Evolutionary conservation across 2,888 invertebrate species (phyloP).

Genomic region (Acheta domesticus): DNA sequence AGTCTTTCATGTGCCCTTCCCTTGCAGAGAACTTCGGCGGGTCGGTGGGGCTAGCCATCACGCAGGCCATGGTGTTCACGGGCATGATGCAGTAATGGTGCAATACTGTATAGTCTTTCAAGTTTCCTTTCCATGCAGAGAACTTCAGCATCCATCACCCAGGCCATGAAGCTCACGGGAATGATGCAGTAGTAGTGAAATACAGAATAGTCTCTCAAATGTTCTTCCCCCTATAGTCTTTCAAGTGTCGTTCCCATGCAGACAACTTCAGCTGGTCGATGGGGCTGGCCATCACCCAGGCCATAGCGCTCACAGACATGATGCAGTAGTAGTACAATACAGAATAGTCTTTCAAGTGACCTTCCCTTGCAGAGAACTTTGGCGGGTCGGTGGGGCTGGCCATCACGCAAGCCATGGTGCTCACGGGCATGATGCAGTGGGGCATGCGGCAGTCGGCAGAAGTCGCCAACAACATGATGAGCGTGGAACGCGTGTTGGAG

Average conservation of each 20-base stretch:
- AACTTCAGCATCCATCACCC: too few species aligned
- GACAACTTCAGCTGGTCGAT: slow-evolving; percentile 47
- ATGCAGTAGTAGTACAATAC: too few species aligned
- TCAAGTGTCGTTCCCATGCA: neutral
- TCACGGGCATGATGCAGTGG: slow-evolving; percentile 75
- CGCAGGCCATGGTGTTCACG: too few species aligned
- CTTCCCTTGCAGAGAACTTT: slow-evolving; percentile 44
- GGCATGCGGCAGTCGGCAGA: slow-evolving; percentile 55
- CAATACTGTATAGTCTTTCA: too few species aligned
- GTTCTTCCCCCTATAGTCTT: neutral
- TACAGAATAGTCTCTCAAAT: too few species aligned
- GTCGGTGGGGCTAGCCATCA: too few species aligned
- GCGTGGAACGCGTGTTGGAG: slow-evolving; percentile 59
- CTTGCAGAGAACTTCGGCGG: too few species aligned
- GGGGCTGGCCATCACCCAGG: slow-evolving; percentile 48
- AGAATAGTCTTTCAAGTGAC: too few species aligned
- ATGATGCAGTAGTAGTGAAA: slow-evolving; percentile 55
- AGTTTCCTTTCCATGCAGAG: too few species aligned
- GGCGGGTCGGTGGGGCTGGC: slow-evolving; percentile 76
- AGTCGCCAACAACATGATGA: slow-evolving; percentile 43
- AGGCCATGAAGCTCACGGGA: slow-evolving; percentile 51
- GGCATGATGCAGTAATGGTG: too few species aligned
- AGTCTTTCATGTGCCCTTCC: too few species aligned
- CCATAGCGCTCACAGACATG: slow-evolving; percentile 48
- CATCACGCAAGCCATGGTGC: slow-evolving; percentile 74